Conservation (phyloP, 1,140 invertebrate species). For the Temnothorax curvispinosus region DNA sequence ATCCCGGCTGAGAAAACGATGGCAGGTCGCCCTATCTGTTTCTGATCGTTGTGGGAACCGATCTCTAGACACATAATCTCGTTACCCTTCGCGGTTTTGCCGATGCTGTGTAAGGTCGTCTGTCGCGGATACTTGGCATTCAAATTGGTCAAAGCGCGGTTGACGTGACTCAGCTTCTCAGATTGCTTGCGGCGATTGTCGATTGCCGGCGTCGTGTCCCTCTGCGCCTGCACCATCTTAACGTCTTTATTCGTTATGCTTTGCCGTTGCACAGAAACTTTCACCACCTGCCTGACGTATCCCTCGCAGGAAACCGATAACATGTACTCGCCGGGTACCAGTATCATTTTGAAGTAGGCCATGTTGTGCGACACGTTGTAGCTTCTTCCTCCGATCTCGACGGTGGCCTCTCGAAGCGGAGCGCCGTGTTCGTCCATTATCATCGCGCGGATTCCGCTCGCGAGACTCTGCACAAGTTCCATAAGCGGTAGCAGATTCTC, state of each 20-base stretch:
- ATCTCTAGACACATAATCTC: constrained; percentile 80
- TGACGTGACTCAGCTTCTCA: constrained; percentile 58
- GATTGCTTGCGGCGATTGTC: constrained; percentile 25
- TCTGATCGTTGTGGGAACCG: constrained; percentile 64
- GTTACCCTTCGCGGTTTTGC: constrained; percentile 66
- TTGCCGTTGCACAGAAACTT: constrained; percentile 80
- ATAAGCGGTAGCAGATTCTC: constrained; percentile 90
- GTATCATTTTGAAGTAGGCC: constrained; percentile 89
- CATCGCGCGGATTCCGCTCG: constrained; percentile 90
- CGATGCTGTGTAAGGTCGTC: constrained; percentile 78
- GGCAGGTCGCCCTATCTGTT: constrained; percentile 72
- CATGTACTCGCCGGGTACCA: constrained; percentile 88
- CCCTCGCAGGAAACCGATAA: constrained; percentile 87
- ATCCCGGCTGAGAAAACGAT: constrained; percentile 81
- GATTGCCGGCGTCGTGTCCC: constrained; percentile 6
- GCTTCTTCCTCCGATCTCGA: constrained; percentile 88
- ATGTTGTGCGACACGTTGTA: constrained; percentile 89
- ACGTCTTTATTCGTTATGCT: constrained; percentile 79
- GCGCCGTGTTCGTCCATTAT: constrained; percentile 88
- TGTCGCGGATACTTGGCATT: constrained; percentile 78
- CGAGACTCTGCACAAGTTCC: constrained; percentile 86
- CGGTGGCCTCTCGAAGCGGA: constrained; percentile 90
- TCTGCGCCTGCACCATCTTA: constrained; percentile 53
- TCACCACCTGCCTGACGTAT: constrained; percentile 85
- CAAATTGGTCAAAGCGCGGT: constrained; percentile 75